Conservation (phyloP, 2,888 invertebrate species). For the Oscheius myriophilus region DNA sequence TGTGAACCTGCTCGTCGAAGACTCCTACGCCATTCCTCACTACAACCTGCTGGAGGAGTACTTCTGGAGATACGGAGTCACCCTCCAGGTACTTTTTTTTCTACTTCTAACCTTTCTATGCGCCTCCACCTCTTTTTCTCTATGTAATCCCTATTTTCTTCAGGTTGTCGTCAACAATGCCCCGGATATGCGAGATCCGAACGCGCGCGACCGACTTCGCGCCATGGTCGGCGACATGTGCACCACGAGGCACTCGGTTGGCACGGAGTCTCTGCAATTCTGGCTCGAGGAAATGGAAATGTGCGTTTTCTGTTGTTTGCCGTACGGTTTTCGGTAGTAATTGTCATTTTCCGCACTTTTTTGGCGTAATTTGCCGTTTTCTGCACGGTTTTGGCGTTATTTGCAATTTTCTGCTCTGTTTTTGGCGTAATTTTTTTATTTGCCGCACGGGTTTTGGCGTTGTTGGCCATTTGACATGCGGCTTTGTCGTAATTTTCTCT, state of each 20-base stretch:
- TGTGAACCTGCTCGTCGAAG: slow-evolving; percentile 66
- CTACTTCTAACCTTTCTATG: neutral
- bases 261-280: slow-evolving; percentile 67
- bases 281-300: slow-evolving; percentile 69
- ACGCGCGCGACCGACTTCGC: slow-evolving; percentile 53
- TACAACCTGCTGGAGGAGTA: slow-evolving; percentile 63
- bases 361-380: too few relatives aligned
- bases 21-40: slow-evolving; percentile 69
- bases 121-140: neutral
- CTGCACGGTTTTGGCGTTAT: too few relatives aligned
- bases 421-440: too few relatives aligned
- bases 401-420: too few relatives aligned
- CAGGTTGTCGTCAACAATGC: slow-evolving; percentile 69
- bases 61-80: slow-evolving; percentile 69
- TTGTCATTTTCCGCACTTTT: too few relatives aligned
- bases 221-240: slow-evolving; percentile 67
- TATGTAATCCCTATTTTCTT: too few relatives aligned
- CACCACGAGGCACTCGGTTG: slow-evolving; percentile 68
- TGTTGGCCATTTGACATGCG: too few relatives aligned
- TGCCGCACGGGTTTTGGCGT: too few relatives aligned
- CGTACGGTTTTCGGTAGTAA: too few relatives aligned
- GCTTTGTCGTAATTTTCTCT: too few relatives aligned
- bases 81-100: slow-evolving; percentile 54
- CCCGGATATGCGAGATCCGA: slow-evolving; percentile 61
- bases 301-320: neutral